Conservation (phyloP, 2,888 invertebrate species). For the Chorisops tibialis region DNA sequence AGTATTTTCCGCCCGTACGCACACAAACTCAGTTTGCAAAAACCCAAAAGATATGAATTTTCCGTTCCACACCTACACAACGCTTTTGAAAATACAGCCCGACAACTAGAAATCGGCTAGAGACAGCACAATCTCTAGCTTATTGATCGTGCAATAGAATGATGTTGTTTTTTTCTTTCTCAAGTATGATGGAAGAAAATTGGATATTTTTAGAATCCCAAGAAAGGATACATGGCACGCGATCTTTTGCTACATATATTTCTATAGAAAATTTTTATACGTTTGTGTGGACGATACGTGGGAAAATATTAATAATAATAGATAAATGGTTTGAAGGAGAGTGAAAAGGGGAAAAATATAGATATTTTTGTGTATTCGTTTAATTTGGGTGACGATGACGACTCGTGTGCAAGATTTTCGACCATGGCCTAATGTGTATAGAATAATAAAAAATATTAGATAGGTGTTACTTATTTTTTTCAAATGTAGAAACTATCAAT, state of each 20-base stretch:
- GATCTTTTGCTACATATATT: slow-evolving; percentile 1
- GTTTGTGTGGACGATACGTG: too few species aligned
- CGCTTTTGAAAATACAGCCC: too few species aligned
- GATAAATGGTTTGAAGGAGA: not conserved
- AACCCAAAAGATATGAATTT: not conserved
- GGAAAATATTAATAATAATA: not conserved
- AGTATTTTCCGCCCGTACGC: not conserved
- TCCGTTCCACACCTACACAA: too few species aligned
- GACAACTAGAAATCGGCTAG: too few species aligned
- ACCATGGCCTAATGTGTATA: slow-evolving; percentile 19
- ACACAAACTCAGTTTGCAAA: slow-evolving; percentile 1
- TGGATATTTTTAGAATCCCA: slow-evolving; percentile 49
- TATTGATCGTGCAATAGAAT: too few species aligned
- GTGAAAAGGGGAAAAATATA: not conserved
- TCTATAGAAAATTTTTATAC: too few species aligned
- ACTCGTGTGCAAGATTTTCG: slow-evolving; percentile 21
- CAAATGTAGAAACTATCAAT: too few species aligned
- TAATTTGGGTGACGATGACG: slow-evolving; percentile 14
- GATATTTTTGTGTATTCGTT: not conserved
- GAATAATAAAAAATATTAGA: too few species aligned
- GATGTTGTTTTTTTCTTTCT: too few species aligned
- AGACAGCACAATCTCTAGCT: too few species aligned
- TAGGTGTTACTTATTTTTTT: too few species aligned
- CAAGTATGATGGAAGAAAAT: not conserved
- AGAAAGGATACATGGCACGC: slow-evolving; percentile 57